phyloP scores from a whole-genome alignment of 2,888 invertebrate species.

The Drosophila cognata region DNA sequence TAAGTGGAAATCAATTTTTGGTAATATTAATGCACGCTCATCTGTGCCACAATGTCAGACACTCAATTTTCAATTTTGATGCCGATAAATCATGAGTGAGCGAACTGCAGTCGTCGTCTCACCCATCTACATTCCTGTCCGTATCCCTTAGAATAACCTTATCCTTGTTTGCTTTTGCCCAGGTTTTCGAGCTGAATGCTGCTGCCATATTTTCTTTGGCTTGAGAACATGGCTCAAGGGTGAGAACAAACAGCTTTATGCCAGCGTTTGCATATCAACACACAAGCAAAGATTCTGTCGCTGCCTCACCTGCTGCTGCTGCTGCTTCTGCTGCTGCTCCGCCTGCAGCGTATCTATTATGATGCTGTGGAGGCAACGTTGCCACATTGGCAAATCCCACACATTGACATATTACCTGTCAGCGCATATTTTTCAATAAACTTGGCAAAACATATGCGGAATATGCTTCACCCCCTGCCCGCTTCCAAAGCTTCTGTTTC shows the following conservation, averaged over 20 bases:
- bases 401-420: conserved; percentile 82
- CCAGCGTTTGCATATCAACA: conserved; percentile 48
- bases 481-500: conserved; percentile 39
- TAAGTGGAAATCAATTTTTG: conserved; percentile 56
- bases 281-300: conserved; percentile 12
- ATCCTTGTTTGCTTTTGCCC: conserved; percentile 15
- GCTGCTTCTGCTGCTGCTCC: conserved; percentile 2
- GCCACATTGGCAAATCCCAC: conserved; percentile 76
- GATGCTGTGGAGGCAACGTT: conserved; percentile 44
- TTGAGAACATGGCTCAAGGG: conserved; percentile 58
- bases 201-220: conserved; percentile 72
- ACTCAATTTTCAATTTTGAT: conserved; percentile 73
- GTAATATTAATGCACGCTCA: conserved; percentile 42
- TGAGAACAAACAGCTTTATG: conserved; percentile 54
- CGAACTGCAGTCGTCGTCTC: conserved; percentile 38
- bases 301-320: background rate
- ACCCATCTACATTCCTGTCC: background rate
- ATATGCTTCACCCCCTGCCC: conserved; percentile 13
- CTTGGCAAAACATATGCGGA: conserved; percentile 75
- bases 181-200: conserved; percentile 58
- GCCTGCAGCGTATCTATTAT: conserved; percentile 63
- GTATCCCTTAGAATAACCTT: conserved; percentile 1
- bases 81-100: conserved; percentile 63
- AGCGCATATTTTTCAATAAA: conserved; percentile 81
- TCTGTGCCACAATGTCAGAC: conserved; percentile 53